Evolutionary conservation across 2,797 vertebrate species (phyloP).

Genomic region (Muscicapa striata): DNA sequence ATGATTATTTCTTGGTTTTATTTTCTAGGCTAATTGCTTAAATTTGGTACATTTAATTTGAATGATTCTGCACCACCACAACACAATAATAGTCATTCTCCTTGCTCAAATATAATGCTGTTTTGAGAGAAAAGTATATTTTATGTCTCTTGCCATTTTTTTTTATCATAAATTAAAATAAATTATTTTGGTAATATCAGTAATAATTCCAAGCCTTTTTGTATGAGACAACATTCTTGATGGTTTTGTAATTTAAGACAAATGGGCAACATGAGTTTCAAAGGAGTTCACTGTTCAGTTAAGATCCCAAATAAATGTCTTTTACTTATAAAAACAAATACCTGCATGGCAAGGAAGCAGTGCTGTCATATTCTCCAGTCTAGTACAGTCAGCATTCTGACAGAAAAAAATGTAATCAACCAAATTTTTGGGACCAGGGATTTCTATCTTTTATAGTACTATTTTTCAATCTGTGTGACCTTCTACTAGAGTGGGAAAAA

Average conservation of each 20-base stretch:
- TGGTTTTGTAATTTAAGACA: not conserved
- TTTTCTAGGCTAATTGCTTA: not conserved
- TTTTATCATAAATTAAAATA: not conserved
- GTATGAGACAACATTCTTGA: not conserved
- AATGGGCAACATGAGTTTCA: not conserved
- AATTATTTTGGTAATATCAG: not conserved
- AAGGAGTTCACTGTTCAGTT: not conserved
- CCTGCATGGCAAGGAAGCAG: not conserved
- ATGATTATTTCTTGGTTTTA: not conserved
- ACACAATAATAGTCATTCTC: not conserved
- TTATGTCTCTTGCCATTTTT: not conserved
- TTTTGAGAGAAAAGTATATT: not conserved
- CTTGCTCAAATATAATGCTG: not conserved
- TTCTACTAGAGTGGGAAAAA: fast-evolving
- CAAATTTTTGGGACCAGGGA: not conserved
- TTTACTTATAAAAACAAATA: not conserved
- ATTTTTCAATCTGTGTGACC: not conserved
- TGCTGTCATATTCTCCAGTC: not conserved
- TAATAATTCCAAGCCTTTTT: not conserved
- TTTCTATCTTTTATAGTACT: not conserved
- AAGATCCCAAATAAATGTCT: not conserved
- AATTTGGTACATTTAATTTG: not conserved
- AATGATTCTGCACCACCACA: not conserved
- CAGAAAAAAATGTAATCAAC: not conserved
- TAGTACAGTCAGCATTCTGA: not conserved